These are phyloP conservation scores for Tiaroga cobitis DNA, from an alignment of 2,797 vertebrate species.

Conservation along the genomic window DNA sequence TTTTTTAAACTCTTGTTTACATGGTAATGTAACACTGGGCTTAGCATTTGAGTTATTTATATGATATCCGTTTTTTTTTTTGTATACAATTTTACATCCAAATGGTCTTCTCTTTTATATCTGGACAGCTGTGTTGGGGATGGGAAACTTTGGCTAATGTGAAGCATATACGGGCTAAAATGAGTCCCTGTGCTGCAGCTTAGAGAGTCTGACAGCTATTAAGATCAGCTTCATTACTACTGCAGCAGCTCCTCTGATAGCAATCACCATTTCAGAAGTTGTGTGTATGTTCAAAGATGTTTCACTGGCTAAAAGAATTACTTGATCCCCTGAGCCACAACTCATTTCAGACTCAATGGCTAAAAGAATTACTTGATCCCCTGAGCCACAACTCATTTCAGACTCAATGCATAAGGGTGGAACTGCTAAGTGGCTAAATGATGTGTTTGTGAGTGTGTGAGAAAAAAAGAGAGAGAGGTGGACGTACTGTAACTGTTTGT, in stretches of 20 bases:
- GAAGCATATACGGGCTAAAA: conserved; percentile 11
- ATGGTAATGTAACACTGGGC: neutral
- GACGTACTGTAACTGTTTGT: conserved; percentile 56
- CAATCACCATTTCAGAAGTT: conserved; percentile 25
- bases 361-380: conserved; percentile 35
- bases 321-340: conserved; percentile 41
- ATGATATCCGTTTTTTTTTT: neutral
- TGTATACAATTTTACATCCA: neutral
- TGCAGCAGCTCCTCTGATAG: conserved; percentile 24
- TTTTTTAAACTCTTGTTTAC: neutral
- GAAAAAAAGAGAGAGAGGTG: neutral
- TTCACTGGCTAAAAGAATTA: neutral
- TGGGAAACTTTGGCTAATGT: conserved; percentile 13
- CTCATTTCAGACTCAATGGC: conserved; percentile 24
- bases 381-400: conserved; percentile 33
- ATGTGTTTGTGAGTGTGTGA: conserved; percentile 38
- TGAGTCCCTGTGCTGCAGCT: conserved; percentile 31
- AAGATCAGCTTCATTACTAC: conserved; percentile 37
- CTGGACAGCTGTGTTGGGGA: neutral
- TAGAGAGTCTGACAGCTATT: conserved; percentile 48
- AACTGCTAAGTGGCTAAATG: conserved; percentile 36
- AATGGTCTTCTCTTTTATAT: conserved; percentile 2
- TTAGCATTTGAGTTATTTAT: neutral
- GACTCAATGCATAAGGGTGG: conserved; percentile 20
- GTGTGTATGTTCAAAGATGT: conserved; percentile 13